Evolutionary conservation across 1,140 invertebrate species (phyloP).

Genomic region (Diploscapter pachys): DNA sequence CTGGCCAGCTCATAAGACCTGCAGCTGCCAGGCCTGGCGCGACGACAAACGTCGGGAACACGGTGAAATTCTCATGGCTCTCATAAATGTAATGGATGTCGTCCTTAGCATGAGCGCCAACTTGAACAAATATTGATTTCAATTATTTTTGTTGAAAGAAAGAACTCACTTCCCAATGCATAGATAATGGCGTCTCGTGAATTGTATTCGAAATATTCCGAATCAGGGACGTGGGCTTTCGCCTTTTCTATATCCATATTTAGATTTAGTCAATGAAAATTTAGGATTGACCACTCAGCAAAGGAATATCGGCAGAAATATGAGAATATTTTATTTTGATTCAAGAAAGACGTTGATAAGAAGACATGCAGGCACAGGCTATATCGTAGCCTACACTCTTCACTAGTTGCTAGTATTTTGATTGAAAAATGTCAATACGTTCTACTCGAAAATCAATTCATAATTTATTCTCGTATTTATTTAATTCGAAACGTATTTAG

Average conservation of each 20-base stretch:
- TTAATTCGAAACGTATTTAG: no score
- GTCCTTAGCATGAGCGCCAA: conserved; percentile 76
- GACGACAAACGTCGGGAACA: conserved; percentile 81
- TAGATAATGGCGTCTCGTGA: conserved; percentile 79
- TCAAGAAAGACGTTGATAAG: no score
- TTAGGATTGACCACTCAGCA: no score
- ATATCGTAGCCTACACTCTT: no score
- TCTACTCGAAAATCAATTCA: no score
- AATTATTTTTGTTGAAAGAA: conserved; percentile 6
- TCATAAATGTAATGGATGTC: conserved; percentile 86
- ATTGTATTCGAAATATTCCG: conserved; percentile 66
- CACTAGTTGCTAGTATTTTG: no score
- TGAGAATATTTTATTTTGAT: no score
- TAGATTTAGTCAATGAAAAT: background rate
- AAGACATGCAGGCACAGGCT: no score
- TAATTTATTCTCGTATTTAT: no score
- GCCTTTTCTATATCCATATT: conserved; percentile 29
- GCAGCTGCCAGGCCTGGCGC: conserved; percentile 69
- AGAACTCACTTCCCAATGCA: conserved; percentile 75
- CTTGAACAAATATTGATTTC: conserved; percentile 62
- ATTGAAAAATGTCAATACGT: no score
- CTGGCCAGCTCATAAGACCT: conserved; percentile 26
- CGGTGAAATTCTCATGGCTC: conserved; percentile 76
- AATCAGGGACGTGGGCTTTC: conserved; percentile 27
- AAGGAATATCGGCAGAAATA: no score